Evolutionary conservation across 2,797 vertebrate genomes (phyloP).

Genomic region (Sebastes trivittatus): DNA sequence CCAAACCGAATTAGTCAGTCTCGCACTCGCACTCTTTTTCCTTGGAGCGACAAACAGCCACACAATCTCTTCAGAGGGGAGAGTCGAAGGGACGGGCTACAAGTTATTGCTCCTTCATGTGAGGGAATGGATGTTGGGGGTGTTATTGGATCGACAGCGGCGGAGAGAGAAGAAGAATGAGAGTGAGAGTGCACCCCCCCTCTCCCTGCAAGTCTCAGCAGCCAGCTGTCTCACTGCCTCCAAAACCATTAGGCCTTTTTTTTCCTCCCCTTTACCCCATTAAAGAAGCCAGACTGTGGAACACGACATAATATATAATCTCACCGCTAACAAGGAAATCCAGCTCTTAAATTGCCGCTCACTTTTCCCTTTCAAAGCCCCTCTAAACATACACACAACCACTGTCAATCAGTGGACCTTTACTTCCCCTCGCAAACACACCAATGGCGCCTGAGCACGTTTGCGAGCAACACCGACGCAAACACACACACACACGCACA

Average conservation of each 20-base stretch:
- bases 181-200: constrained; percentile 8
- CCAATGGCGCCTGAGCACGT: constrained; percentile 34
- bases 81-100: constrained; percentile 41
- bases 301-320: constrained; percentile 73
- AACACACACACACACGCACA: constrained; percentile 21
- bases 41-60: constrained; percentile 47
- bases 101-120: constrained; percentile 73
- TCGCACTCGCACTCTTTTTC: constrained; percentile 52
- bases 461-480: constrained; percentile 42
- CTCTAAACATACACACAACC: constrained; percentile 27
- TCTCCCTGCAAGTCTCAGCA: constrained; percentile 45
- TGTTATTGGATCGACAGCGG: constrained; percentile 59
- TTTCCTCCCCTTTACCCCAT: constrained; percentile 61
- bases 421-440: constrained; percentile 37
- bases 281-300: constrained; percentile 73
- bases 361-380: constrained; percentile 50
- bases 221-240: constrained; percentile 67
- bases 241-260: constrained; percentile 59
- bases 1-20: constrained; percentile 72
- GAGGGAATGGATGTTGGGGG: constrained; percentile 58
- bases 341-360: constrained; percentile 66
- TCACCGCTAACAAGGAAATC: constrained; percentile 74
- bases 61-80: constrained; percentile 49
- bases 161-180: constrained; percentile 32
- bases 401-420: constrained; percentile 64